Percentiles rank a stretch among this genome's conserved stretches.
These are phyloP conservation scores for Eurytoma adleriae DNA, from an alignment of 2,888 invertebrate genomes.

Conservation along the genomic window DNA sequence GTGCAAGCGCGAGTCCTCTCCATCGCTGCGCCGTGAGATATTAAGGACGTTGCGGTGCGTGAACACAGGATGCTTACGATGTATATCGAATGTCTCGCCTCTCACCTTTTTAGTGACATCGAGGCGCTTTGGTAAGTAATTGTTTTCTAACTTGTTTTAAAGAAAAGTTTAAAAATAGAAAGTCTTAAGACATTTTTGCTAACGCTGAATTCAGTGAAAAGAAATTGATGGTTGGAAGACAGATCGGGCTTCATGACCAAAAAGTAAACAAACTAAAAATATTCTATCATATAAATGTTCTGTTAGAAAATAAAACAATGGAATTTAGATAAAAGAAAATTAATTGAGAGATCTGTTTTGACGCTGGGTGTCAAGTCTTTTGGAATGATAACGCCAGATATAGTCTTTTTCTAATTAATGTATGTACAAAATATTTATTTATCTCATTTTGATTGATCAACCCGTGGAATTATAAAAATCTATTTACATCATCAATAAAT, in stretches of 20 bases:
- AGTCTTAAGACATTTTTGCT: no score
- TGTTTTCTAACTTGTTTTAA: conserved; percentile 9
- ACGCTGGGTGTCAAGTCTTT: conserved; percentile 41
- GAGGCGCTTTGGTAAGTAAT: conserved; percentile 22
- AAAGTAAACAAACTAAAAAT: no score
- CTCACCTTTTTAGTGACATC: conserved; percentile 33
- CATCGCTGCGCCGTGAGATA: conserved; percentile 74
- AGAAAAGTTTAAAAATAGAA: conserved; percentile 4
- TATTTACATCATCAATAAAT: conserved; percentile 59
- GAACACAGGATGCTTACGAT: conserved; percentile 76
- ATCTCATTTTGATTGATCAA: conserved; percentile 55
- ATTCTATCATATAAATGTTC: no score
- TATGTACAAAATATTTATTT: conserved; percentile 59
- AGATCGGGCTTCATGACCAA: no score
- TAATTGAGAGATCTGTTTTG: conserved; percentile 15
- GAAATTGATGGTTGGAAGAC: neutral
- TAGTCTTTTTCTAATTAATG: conserved; percentile 48
- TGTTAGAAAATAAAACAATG: neutral
- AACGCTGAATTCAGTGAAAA: neutral
- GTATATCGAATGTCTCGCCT: conserved; percentile 58
- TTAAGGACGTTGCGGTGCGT: conserved; percentile 74
- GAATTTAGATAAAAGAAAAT: conserved; percentile 13
- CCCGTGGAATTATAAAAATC: conserved; percentile 57
- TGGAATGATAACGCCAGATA: conserved; percentile 52
- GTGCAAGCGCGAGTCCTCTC: conserved; percentile 85